Evolutionary conservation across 2,797 vertebrate genomes (phyloP).

Genomic region (Hydrophis major): DNA sequence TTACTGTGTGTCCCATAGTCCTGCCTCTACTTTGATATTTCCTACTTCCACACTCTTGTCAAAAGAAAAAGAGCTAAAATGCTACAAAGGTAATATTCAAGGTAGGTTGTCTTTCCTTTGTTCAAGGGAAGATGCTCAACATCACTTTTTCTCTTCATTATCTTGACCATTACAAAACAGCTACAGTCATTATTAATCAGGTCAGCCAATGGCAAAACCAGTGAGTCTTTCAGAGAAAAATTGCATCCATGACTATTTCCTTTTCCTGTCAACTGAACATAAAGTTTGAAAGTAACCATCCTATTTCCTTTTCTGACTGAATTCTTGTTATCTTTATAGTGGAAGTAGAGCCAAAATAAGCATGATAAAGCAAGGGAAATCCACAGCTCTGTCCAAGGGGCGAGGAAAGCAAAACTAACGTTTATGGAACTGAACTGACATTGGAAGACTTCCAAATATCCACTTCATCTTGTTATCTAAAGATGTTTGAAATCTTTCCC

Average conservation of each 20-base stretch:
- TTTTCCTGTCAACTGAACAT: slow-evolving; percentile 15
- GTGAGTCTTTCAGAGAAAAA: not conserved
- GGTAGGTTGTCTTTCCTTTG: no score
- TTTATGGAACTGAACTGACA: slow-evolving; percentile 23
- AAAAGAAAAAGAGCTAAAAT: not conserved
- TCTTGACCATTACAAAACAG: not conserved
- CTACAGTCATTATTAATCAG: not conserved
- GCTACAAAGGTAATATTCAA: not conserved
- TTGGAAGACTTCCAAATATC: not conserved
- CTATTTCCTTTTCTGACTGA: slow-evolving; percentile 16
- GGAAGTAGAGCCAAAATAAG: slow-evolving; percentile 28
- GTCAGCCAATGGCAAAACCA: not conserved
- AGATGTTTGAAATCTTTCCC: not conserved
- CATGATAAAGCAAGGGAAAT: slow-evolving; percentile 8
- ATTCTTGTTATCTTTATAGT: not conserved
- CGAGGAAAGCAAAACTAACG: not conserved
- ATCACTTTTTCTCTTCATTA: not conserved
- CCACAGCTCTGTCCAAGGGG: not conserved
- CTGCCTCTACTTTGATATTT: not conserved
- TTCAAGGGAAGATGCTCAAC: not conserved
- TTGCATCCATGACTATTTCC: slow-evolving; percentile 22
- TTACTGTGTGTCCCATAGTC: not conserved
- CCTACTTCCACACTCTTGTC: not conserved
- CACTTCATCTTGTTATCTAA: slow-evolving; percentile 14
- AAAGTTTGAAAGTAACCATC: slow-evolving; percentile 10